These are phyloP conservation scores for Thalassoma bifasciatum DNA, from an alignment of 2,113 vertebrate species.

Conservation along the genomic window DNA sequence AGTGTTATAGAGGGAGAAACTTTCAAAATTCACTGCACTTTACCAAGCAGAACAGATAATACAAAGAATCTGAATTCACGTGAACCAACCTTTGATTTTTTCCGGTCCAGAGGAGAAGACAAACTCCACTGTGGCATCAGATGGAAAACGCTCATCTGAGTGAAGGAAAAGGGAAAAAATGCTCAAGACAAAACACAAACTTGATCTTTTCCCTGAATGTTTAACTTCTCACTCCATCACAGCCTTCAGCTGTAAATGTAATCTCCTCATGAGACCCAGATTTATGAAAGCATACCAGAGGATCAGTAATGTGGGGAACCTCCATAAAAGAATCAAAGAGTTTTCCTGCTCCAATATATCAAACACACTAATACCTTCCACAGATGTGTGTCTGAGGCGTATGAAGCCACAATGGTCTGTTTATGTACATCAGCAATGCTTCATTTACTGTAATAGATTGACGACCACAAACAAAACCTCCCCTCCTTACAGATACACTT, in stretches of 20 bases:
- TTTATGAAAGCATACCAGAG: background rate
- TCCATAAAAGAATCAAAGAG: constrained; percentile 3
- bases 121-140: constrained; percentile 91
- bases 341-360: constrained; percentile 27
- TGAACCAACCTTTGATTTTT: constrained; percentile 87
- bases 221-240: background rate
- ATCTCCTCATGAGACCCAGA: constrained; percentile 4
- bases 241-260: background rate
- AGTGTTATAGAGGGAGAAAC: too few species aligned
- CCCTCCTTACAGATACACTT: background rate
- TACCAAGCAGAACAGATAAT: background rate
- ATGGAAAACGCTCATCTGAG: constrained; percentile 89
- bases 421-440: constrained; percentile 16
- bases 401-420: constrained; percentile 19
- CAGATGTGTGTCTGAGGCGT: constrained; percentile 35
- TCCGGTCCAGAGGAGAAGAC: constrained; percentile 92
- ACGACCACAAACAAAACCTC: constrained; percentile 6
- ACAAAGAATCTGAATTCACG: background rate
- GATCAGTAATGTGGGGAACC: constrained; percentile 5
- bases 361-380: constrained; percentile 36
- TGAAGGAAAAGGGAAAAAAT: background rate
- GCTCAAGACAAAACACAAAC: background rate
- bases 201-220: background rate
- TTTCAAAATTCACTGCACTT: too few species aligned
- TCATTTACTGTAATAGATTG: constrained; percentile 18